Evolutionary conservation across 2,113 vertebrate genomes (phyloP).

Genomic region (Malurus elegans): DNA sequence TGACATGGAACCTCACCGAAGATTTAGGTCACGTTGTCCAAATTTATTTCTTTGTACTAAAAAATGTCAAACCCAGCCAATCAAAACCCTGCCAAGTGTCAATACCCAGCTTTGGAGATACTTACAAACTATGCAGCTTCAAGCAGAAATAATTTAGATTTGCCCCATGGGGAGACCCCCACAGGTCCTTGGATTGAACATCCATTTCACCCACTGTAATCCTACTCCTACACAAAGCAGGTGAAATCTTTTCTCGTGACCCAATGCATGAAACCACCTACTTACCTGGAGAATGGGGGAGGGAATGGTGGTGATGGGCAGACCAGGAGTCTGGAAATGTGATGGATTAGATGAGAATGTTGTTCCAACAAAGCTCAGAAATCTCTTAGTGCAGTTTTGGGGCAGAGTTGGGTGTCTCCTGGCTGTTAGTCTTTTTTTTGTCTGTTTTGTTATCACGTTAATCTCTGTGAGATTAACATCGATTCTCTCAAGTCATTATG

Average conservation of each 20-base stretch:
- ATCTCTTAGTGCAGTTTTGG: background rate
- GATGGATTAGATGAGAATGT: background rate
- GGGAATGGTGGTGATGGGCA: background rate
- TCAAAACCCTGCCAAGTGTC: background rate
- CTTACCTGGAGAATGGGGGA: background rate
- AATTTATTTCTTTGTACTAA: background rate
- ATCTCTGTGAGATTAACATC: background rate
- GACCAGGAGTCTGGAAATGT: accelerated
- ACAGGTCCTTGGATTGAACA: background rate
- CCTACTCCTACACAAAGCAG: background rate
- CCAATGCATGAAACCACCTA: background rate
- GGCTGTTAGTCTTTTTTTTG: background rate
- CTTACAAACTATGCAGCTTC: background rate
- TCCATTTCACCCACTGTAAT: background rate
- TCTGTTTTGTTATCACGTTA: background rate
- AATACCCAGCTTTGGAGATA: background rate
- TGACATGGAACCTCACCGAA: background rate
- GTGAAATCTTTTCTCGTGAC: background rate
- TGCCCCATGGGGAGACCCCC: background rate
- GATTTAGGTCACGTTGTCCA: background rate
- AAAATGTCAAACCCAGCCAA: background rate
- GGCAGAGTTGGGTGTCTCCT: background rate
- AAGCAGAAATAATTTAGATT: background rate
- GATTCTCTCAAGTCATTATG: background rate
- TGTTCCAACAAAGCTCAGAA: background rate